Conservation (phyloP, 2,888 invertebrate species). For the Orthosia cruda region DNA sequence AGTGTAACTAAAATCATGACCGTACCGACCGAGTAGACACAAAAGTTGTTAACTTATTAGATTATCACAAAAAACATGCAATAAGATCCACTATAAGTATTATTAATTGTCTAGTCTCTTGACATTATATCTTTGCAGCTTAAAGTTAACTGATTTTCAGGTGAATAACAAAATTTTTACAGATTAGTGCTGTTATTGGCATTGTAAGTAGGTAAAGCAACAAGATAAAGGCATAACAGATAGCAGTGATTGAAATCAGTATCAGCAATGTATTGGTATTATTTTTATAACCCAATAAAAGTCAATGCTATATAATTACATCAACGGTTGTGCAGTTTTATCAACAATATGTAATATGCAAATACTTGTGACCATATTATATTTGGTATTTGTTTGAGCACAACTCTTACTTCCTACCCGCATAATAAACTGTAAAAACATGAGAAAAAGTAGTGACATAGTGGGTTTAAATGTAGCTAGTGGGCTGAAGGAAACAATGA, state of each 20-base stretch:
- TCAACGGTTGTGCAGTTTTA: neutral
- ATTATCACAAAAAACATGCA: neutral
- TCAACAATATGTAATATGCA: neutral
- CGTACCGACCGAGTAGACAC: too few species aligned
- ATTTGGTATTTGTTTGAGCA: too few species aligned
- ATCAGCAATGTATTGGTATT: conserved; percentile 17
- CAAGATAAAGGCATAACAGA: conserved; percentile 37
- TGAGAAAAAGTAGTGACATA: too few species aligned
- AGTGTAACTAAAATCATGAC: neutral
- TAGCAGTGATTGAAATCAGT: conserved; percentile 53
- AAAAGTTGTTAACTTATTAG: neutral
- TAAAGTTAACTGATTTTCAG: neutral
- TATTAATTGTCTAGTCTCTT: neutral
- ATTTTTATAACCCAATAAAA: conserved; percentile 41
- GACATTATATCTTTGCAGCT: neutral
- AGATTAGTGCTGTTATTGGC: neutral
- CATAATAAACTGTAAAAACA: too few species aligned
- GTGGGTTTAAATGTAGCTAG: too few species aligned
- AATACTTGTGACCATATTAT: neutral
- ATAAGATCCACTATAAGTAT: neutral
- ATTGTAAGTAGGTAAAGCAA: conserved; percentile 12
- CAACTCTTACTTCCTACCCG: too few species aligned
- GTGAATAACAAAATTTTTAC: neutral
- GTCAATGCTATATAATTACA: neutral
- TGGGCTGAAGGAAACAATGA: too few species aligned